These are phyloP conservation scores for Cosmorhoe ocellata DNA, from an alignment of 2,888 invertebrate species.

Conservation along the genomic window DNA sequence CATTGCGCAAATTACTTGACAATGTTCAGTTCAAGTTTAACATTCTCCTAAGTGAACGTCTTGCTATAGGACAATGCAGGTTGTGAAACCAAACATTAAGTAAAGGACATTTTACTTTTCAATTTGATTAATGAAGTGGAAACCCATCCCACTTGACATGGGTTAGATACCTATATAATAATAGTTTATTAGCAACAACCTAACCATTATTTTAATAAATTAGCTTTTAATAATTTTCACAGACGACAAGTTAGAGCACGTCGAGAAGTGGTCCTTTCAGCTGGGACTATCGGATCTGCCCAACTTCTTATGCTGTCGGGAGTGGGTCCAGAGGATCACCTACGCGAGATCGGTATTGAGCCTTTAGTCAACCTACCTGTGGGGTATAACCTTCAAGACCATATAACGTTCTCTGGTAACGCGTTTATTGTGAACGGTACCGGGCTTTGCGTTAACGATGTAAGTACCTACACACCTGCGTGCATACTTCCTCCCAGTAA, in stretches of 20 bases:
- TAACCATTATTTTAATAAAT: too few species aligned
- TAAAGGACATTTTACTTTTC: neutral
- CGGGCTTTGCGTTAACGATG: slow-evolving; percentile 84
- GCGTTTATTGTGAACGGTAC: slow-evolving; percentile 88
- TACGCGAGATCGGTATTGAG: slow-evolving; percentile 82
- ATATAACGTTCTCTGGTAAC: slow-evolving; percentile 87
- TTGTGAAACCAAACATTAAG: slow-evolving; percentile 2
- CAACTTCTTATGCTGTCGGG: slow-evolving; percentile 94
- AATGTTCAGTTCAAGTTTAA: slow-evolving; percentile 12
- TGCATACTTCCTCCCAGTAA: too few species aligned
- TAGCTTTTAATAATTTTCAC: slow-evolving; percentile 12
- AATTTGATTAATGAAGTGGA: too few species aligned
- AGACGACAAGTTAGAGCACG: slow-evolving; percentile 77
- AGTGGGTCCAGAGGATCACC: slow-evolving; percentile 86
- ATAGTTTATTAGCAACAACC: too few species aligned
- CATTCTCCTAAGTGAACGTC: slow-evolving; percentile 16
- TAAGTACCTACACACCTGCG: slow-evolving; percentile 44
- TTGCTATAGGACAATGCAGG: neutral
- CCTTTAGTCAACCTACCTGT: slow-evolving; percentile 87
- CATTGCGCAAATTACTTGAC: slow-evolving; percentile 20
- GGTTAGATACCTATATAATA: too few species aligned
- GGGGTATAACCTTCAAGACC: slow-evolving; percentile 92
- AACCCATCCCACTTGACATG: too few species aligned
- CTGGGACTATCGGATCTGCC: slow-evolving; percentile 92
- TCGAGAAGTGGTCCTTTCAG: slow-evolving; percentile 90